Percentiles rank a stretch among this genome's conserved stretches.
phyloP scores from a whole-genome alignment of 2,797 vertebrate genomes.

The Chloroceryle inda region DNA sequence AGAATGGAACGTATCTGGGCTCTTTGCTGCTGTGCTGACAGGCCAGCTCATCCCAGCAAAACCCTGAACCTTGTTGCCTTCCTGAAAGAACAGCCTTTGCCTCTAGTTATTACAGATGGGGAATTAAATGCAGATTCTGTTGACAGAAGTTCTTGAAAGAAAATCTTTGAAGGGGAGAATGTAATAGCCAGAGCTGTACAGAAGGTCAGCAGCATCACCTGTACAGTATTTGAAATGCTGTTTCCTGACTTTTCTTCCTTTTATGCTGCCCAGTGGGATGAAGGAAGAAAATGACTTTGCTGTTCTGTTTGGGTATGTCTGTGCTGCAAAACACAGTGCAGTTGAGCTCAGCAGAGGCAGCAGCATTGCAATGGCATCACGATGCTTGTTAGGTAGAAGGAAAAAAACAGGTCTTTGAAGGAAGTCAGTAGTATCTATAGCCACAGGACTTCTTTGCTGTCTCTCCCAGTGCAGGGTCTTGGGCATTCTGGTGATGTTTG shows the following conservation, averaged over 20 bases:
- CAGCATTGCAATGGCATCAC: not conserved
- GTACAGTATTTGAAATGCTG: not conserved
- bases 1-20: not conserved
- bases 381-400: not conserved
- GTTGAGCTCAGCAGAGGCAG: not conserved
- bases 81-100: not conserved
- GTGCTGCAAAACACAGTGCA: not conserved
- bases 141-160: not conserved
- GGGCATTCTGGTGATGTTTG: rapidly evolving
- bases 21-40: not conserved
- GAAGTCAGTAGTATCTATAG: not conserved
- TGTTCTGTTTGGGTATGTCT: not conserved
- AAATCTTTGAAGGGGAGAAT: not conserved
- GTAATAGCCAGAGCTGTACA: not conserved
- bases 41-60: not conserved
- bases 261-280: not conserved
- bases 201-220: not conserved
- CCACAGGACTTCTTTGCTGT: not conserved
- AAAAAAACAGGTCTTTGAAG: not conserved
- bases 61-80: not conserved
- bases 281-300: not conserved
- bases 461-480: not conserved
- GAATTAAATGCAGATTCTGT: not conserved
- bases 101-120: not conserved
- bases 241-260: not conserved